These are phyloP conservation scores for Pandemis cinnamomeana DNA, from an alignment of 2,888 invertebrate species.

Conservation along the genomic window DNA sequence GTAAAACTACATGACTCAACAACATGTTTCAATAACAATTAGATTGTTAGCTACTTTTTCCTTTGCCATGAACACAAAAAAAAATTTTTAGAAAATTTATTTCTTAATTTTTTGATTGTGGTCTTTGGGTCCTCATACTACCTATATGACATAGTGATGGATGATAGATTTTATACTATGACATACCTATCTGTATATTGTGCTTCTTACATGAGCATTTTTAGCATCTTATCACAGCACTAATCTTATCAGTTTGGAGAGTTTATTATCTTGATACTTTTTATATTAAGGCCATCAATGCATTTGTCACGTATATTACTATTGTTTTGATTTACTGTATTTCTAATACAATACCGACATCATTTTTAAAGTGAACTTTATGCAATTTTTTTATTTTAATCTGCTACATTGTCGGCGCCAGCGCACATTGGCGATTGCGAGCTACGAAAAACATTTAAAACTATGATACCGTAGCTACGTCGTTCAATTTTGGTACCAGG, in stretches of 20 bases:
- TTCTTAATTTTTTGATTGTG: too few relatives aligned
- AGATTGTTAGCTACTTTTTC: not conserved
- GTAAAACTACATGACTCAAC: not conserved
- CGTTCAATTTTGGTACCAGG: slow-evolving; percentile 36
- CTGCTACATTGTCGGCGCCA: not conserved
- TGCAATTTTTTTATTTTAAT: not conserved
- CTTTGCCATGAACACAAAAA: too few relatives aligned
- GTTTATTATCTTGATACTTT: slow-evolving; percentile 16
- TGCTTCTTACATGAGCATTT: not conserved
- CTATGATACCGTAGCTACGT: slow-evolving; percentile 25
- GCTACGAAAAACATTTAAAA: slow-evolving; percentile 21
- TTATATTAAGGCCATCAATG: not conserved
- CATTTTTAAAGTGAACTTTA: not conserved
- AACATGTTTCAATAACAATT: not conserved
- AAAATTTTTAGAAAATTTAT: too few relatives aligned
- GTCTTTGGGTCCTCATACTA: too few relatives aligned
- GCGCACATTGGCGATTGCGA: not conserved
- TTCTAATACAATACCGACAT: not conserved
- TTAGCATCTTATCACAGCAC: slow-evolving; percentile 12
- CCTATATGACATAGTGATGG: too few relatives aligned
- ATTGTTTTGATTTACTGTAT: slow-evolving; percentile 3
- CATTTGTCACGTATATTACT: not conserved
- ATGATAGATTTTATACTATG: not conserved
- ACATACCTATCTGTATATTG: not conserved
- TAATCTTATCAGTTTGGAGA: slow-evolving; percentile 17